Evolutionary conservation across 1,140 invertebrate species (phyloP).

Genomic region (Sipha flava): DNA sequence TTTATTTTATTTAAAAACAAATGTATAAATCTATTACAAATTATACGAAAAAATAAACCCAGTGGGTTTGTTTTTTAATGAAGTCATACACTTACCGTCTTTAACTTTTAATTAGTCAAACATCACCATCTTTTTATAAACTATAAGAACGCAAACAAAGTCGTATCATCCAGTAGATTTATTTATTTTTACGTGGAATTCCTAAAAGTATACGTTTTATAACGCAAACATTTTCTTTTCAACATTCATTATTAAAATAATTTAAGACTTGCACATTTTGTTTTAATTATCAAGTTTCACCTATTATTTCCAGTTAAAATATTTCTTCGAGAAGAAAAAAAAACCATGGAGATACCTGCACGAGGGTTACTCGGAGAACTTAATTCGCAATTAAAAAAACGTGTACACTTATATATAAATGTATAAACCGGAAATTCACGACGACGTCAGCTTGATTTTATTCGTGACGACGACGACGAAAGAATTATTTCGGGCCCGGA

Average conservation of each 20-base stretch:
- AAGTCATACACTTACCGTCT: no score
- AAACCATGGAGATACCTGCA: neutral
- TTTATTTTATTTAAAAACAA: no score
- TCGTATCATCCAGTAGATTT: neutral
- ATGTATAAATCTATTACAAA: no score
- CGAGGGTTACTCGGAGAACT: neutral
- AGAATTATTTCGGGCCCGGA: neutral
- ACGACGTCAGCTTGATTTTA: neutral
- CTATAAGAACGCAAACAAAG: neutral
- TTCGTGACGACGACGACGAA: neutral
- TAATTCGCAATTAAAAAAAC: neutral
- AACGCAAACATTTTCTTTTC: conserved; percentile 6
- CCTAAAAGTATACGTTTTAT: neutral
- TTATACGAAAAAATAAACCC: no score
- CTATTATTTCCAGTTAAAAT: conserved; percentile 20
- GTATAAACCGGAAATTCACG: neutral
- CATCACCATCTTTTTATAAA: neutral
- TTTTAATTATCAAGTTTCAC: conserved; percentile 12
- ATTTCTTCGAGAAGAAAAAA: neutral
- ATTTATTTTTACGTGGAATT: neutral
- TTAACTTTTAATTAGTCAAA: neutral
- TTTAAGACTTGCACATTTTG: conserved; percentile 8
- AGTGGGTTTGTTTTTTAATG: no score
- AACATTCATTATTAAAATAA: conserved; percentile 17
- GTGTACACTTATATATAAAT: neutral